Conservation (phyloP, 2,888 invertebrate species). For the Leucoptera coffeella region DNA sequence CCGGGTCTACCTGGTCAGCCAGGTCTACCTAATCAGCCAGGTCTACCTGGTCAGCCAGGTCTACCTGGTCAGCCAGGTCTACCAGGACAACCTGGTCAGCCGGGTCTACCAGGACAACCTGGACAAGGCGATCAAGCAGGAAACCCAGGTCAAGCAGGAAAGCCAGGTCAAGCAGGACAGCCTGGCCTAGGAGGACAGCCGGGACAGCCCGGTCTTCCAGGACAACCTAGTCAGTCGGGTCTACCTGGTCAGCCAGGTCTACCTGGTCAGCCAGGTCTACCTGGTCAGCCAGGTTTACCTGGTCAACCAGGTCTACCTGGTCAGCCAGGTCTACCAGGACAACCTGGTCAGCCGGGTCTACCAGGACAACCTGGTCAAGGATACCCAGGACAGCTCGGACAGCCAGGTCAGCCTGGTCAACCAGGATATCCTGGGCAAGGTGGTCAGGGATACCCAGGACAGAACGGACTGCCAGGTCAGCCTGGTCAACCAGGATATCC, state of each 20-base stretch:
- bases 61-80: constrained; percentile 8
- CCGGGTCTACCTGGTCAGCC: constrained; percentile 3
- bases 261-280: constrained; percentile 1
- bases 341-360: constrained; percentile 2
- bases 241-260: constrained; percentile 6
- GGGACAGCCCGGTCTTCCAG: constrained; percentile 8
- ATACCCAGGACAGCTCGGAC: constrained; percentile 1
- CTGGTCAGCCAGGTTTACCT: constrained; percentile 2
- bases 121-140: constrained; percentile 4
- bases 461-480: constrained; percentile 2
- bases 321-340: constrained; percentile 5
- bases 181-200: constrained; percentile 11
- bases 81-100: constrained; percentile 3
- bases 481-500: constrained; percentile 3
- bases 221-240: constrained; percentile 3
- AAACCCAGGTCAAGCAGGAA: constrained; percentile 4
- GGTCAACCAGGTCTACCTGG: constrained; percentile 2
- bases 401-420: constrained; percentile 4
- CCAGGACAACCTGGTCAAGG: constrained; percentile 2
- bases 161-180: constrained; percentile 9
- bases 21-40: constrained; percentile 4
- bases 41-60: constrained; percentile 7
- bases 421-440: constrained; percentile 3
- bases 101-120: constrained; percentile 3
- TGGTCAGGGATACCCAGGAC: no score